Conservation (phyloP, 2,797 vertebrate species). For the Ispidina lecontei region DNA sequence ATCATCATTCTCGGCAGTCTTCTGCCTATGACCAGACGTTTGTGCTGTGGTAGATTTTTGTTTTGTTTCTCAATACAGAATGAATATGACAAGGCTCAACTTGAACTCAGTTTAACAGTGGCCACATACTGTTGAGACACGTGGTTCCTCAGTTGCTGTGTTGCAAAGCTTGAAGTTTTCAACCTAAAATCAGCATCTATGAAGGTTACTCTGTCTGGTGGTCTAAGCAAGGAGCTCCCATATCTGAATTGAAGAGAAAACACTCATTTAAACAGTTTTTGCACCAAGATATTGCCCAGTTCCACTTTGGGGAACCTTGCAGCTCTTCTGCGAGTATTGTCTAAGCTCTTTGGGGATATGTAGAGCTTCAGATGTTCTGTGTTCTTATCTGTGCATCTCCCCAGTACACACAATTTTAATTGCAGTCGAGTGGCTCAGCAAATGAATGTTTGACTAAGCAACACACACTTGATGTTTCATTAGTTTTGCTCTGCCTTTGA, state of each 20-base stretch:
- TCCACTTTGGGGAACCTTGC: not conserved
- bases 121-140: not conserved
- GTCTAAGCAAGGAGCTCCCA: not conserved
- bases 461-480: not conserved
- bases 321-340: not conserved
- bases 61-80: not conserved
- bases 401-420: not conserved
- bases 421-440: not conserved
- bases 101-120: not conserved
- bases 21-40: not conserved
- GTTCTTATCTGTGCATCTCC: not conserved
- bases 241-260: not conserved
- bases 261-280: not conserved
- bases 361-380: not conserved
- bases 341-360: not conserved
- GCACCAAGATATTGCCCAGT: not conserved
- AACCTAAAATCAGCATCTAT: not conserved
- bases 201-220: not conserved
- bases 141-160: not conserved
- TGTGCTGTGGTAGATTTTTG: not conserved
- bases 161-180: not conserved
- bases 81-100: not conserved
- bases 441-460: not conserved
- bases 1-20: not conserved
- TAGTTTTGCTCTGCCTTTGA: not conserved